Percentiles rank a stretch among this genome's conserved stretches.
Evolutionary conservation across 2,797 vertebrate genomes (phyloP).

Genomic region (Geotrypetes seraphini): DNA sequence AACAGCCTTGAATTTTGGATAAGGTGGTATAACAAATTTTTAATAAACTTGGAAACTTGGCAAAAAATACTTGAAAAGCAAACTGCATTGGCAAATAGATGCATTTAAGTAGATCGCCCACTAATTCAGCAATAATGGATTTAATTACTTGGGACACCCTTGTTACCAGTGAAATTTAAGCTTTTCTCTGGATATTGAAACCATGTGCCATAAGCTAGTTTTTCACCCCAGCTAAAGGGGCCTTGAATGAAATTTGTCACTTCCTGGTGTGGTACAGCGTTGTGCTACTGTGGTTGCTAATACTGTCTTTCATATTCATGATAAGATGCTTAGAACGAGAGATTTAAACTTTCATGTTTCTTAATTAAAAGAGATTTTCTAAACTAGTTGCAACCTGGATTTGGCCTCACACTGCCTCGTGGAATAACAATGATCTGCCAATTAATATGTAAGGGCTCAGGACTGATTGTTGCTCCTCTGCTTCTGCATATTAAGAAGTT

Average conservation of each 20-base stretch:
- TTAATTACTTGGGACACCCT: no score
- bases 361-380: slow-evolving; percentile 48
- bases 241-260: slow-evolving; percentile 6
- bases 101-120: no score
- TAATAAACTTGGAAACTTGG: no score
- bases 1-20: no score
- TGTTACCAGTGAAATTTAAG: neutral
- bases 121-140: no score
- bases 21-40: no score
- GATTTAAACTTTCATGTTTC: slow-evolving; percentile 48
- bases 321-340: slow-evolving; percentile 42
- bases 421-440: slow-evolving; percentile 47
- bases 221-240: slow-evolving; percentile 12
- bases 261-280: slow-evolving; percentile 23
- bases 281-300: slow-evolving; percentile 24
- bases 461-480: slow-evolving; percentile 43
- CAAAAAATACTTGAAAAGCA: no score
- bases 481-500: slow-evolving; percentile 43
- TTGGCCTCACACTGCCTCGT: slow-evolving; percentile 45
- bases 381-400: slow-evolving; percentile 46
- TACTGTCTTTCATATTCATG: slow-evolving; percentile 37
- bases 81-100: no score
- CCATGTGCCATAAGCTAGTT: slow-evolving; percentile 7
- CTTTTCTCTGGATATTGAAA: slow-evolving; percentile 8
- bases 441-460: slow-evolving; percentile 40